Evolutionary conservation across 2,113 vertebrate genomes (phyloP), one percentile per base, ranked within the genome.

Genomic region (Copsychus sechellarum): DNA sequence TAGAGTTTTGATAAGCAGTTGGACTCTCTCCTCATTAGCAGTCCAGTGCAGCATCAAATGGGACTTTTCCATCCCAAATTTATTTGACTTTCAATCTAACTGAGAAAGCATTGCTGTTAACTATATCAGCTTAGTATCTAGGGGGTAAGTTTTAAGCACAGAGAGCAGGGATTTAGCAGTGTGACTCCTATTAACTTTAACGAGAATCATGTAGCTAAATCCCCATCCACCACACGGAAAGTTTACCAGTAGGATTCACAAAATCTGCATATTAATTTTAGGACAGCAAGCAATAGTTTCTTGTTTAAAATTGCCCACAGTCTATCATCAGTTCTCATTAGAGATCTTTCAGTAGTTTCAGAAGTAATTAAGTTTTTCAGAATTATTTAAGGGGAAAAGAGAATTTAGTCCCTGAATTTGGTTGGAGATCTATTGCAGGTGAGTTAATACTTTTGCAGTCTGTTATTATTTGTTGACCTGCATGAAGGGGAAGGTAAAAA

Each of bases 261-360:
- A 84, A 96, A 88, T 69, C 93, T 92, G 93, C 93, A 88, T 96
- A 88, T 96, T 96, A 93, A 96, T 96, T 97, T 94, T 92, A 94
- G 94, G 92, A 84, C 93, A 94, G 92, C 92, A 81, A 95, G 95
- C 93, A 96, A 88, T 94, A 91, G 80, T 90, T 95, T 77, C 95
- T 84, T 86, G 69, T 96, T 96, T 88, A 94, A 93, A 92, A 96
- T 97, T 92, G 92, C 93, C 93, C 88, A 78, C 76, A 90, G 90
- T 93, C 93, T 94, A 96, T 74, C 90, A 96, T 95, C 94, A 94
- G 57, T 94, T 93, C 86, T 96, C 93, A 92, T 96, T 96, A 96
- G 95, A 90, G 94, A 92, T 86, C 92, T 92, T 94, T 81, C 82
- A 53, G 85, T 67, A 81, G 72, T 53, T 95, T 95, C 95, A 95